These are phyloP conservation scores for Rhingia rostrata DNA, from an alignment of 2,888 invertebrate species.

Conservation along the genomic window DNA sequence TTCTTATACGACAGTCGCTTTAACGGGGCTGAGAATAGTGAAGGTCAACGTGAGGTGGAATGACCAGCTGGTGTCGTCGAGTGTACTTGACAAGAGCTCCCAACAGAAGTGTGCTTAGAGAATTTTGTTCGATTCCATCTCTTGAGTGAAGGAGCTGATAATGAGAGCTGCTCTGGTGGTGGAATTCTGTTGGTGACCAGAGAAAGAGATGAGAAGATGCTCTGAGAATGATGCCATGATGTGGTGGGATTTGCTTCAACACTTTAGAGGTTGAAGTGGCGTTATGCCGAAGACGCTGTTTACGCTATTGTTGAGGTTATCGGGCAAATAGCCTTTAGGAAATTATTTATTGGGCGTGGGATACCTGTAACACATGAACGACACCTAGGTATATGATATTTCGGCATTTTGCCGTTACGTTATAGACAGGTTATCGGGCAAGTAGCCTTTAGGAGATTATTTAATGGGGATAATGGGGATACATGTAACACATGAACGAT, in stretches of 20 bases:
- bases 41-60: conserved; percentile 11
- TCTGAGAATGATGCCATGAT: not conserved
- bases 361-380: too few relatives aligned
- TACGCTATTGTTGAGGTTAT: too few relatives aligned
- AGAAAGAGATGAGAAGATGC: conserved; percentile 21
- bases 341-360: too few relatives aligned
- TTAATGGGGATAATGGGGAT: too few relatives aligned
- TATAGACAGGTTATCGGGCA: too few relatives aligned
- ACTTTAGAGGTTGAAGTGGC: too few relatives aligned
- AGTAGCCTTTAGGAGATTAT: too few relatives aligned
- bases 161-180: conserved; percentile 11
- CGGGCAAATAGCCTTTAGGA: too few relatives aligned
- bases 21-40: conserved; percentile 12
- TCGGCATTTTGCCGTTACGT: too few relatives aligned
- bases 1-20: not conserved
- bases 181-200: conserved; percentile 4
- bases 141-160: conserved; percentile 10
- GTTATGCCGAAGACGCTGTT: too few relatives aligned
- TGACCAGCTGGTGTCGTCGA: conserved; percentile 11
- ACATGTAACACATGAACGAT: too few relatives aligned
- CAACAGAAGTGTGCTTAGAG: conserved; percentile 32
- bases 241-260: not conserved
- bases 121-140: conserved; percentile 13
- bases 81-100: conserved; percentile 33
- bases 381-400: too few relatives aligned